A percentile compares a stretch with the other conserved stretches of the same genome.
Conservation (phyloP, 2,888 invertebrate species). For the Crepidodera aurea region DNA sequence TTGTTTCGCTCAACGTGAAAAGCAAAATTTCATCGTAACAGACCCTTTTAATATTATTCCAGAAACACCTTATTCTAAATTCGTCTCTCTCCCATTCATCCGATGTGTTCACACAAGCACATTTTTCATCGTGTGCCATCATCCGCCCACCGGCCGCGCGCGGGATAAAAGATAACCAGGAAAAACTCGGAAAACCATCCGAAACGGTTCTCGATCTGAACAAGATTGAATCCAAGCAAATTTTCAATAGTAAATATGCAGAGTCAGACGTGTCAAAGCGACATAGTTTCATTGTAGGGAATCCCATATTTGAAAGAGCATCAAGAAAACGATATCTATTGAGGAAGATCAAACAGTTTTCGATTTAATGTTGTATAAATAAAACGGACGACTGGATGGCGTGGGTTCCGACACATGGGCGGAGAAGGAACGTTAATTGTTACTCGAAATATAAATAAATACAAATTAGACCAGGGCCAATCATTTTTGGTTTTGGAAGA, state of each 20-base stretch:
- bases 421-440: too few species aligned
- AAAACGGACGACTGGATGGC: slow-evolving; percentile 32
- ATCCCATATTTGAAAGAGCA: slow-evolving; percentile 41
- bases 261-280: slow-evolving; percentile 46
- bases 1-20: too few species aligned
- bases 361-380: slow-evolving; percentile 44
- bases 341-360: slow-evolving; percentile 40
- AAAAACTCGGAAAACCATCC: slow-evolving; percentile 7
- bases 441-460: too few species aligned
- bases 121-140: slow-evolving; percentile 13
- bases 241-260: slow-evolving; percentile 46
- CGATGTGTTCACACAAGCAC: neutral
- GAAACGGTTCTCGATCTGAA: slow-evolving; percentile 19
- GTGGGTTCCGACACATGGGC: slow-evolving; percentile 15
- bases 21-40: too few species aligned
- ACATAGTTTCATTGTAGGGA: slow-evolving; percentile 43
- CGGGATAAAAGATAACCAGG: slow-evolving; percentile 1
- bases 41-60: too few species aligned
- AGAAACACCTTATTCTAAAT: neutral
- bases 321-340: slow-evolving; percentile 45
- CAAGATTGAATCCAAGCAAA: slow-evolving; percentile 32
- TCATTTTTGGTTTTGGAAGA: too few species aligned
- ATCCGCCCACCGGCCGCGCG: neutral
- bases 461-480: too few species aligned
- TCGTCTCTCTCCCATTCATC: slow-evolving; percentile 1